Conservation (phyloP, 2,797 vertebrate genomes). For the Chiloscyllium punctatum region DNA sequence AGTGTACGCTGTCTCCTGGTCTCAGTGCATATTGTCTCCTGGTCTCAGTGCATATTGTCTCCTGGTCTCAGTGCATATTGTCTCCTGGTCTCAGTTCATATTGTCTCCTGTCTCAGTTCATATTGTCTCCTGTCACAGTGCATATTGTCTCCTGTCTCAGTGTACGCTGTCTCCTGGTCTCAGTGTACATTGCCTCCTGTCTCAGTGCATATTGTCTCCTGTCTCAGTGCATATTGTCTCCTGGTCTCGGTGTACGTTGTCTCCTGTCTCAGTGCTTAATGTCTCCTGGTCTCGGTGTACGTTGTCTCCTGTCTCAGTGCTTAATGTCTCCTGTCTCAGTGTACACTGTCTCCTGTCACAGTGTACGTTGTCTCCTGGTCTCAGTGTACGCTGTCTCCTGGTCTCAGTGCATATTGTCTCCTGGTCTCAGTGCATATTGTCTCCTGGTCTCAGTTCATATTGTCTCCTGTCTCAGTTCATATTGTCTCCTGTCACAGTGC, state of each 20-base stretch:
- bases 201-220: background rate
- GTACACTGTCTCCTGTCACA: background rate
- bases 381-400: background rate
- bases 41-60: too few relatives aligned
- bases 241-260: background rate
- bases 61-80: background rate
- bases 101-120: too few relatives aligned
- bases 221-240: background rate
- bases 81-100: background rate
- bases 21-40: too few relatives aligned
- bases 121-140: too few relatives aligned
- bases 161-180: background rate
- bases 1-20: too few relatives aligned
- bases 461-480: background rate
- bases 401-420: background rate
- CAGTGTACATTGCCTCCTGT: background rate
- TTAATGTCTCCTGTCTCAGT: background rate
- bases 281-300: too few relatives aligned
- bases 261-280: too few relatives aligned
- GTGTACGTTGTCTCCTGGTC: background rate
- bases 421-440: background rate
- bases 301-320: background rate
- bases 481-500: background rate
- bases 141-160: too few relatives aligned
- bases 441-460: background rate